Base-by-base conservation (phyloP, 1,140 invertebrate genomes). In the Listronotus bonariensis region DNA sequence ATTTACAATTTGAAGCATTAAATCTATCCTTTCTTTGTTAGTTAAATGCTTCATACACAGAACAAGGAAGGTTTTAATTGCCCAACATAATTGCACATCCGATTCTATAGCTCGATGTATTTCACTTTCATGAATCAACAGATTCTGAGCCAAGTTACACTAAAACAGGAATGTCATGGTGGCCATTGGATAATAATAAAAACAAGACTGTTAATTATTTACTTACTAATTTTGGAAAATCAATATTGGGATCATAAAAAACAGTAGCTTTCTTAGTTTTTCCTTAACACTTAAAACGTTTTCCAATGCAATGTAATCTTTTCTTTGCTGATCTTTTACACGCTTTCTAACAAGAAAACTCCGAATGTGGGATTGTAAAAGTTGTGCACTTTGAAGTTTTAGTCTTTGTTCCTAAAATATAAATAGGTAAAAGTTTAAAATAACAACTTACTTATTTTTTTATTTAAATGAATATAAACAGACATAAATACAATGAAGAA, bases 331-430 rank as follows among this genome's bases (percentile, higher is more conserved):
- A 55, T 84, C 79, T 78, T 91, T 91, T 41, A 83, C 81, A 55
- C 81, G 80, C 74, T 88, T 88, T 43, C 92, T 84, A 15, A 82
- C 82, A 12, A 89, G 77, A 70, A 88, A 93, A 65, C 92, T 89
- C 65, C 93, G 82, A n/a, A 88, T 85, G 77, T 86, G 87, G 1
- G 91, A 88, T 76, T 94, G 92, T 55, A 95, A 89, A 78, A 87
- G 88, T 69, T 89, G 80, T 31, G 89, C 84, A 75, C 89, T 89
- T 58, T 86, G 84, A 68, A 87, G 76, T 74, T 85, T 83, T 75
- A 85, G 79, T 69, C 93, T 81, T 69, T 88, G 83, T 77, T 91
- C 83, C 83, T 92, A 51, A 65, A 74, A 72, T 46, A n/a, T 3
- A 26, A 26, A 26, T 26, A 26, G 5, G 5, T 26, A 26, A 26